Evolutionary conservation across 2,113 vertebrate genomes (phyloP), one percentile per base, ranked within the genome.

Genomic region (Etheostoma cragini): DNA sequence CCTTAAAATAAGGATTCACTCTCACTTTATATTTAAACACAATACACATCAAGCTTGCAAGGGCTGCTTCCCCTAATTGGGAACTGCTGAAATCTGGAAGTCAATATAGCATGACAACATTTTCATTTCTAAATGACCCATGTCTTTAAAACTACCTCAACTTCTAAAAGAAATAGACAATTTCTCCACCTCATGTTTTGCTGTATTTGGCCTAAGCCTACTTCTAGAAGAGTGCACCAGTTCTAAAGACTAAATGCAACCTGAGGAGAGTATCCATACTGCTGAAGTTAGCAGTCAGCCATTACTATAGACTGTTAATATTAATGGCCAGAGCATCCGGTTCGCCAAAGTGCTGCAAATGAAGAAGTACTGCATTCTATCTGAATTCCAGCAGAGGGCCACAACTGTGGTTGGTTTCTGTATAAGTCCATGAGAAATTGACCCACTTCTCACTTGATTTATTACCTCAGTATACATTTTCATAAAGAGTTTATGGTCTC

Each of bases 191-290:
- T 60, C 8, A 17, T 8, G 10, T 64, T n/a, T 53, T 65, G 8
- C 42, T 50, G 46, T 46, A n/a, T 72, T 67, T 35, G 33, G 52
- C 2, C 58, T 72, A 8, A 46, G 47, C 24, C 62, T 61, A 61
- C 54, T 67, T 73, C 35, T 38, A 46, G 30, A 60, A 71, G 33
- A 72, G 46, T 72, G 67, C 72, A 72, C 60, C 53, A 65, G 60
- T 60, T 71, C 16, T 45, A 45, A 70, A 53, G 72, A 26, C 45
- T 76, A 49, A 76, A 76, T 56, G 38, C 26, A 52, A 30, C 42
- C 52, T 46, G 45, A 52, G 53, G 14, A 77, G 19, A 33, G 50
- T 10, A 6, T 38, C 71, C 21, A 8, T n/a, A 38, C 24, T 14
- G 38, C 65, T 69, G 57, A 70, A 76, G 47, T 35, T 17, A 50